phyloP scores from a whole-genome alignment of 2,888 invertebrate genomes.

The Bombylius discolor region DNA sequence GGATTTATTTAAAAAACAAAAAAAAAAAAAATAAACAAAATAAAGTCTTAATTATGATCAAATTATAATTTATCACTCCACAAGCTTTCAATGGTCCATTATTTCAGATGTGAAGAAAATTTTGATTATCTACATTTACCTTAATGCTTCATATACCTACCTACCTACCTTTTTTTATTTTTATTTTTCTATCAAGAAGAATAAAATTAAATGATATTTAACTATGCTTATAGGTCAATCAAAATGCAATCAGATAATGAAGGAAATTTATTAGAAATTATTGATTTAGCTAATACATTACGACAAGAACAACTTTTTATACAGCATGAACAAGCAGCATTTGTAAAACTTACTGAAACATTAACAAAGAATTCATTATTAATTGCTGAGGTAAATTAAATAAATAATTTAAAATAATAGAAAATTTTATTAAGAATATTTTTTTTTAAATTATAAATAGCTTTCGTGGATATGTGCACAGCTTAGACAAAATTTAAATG shows the following conservation, averaged over 20 bases:
- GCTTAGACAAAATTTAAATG: constrained; percentile 68
- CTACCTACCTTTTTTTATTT: no score
- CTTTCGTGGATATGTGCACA: constrained; percentile 80
- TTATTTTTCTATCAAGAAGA: no score
- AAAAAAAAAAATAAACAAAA: no score
- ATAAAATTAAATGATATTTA: no score
- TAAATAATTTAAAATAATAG: not conserved
- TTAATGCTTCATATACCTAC: no score
- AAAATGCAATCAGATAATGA: constrained; percentile 31
- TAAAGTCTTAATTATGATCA: no score
- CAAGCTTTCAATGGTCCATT: no score
- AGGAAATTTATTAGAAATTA: constrained; percentile 35
- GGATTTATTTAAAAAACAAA: no score
- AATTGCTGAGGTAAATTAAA: constrained; percentile 34
- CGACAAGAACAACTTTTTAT: constrained; percentile 70
- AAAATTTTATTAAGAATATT: not conserved
- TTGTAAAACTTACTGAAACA: constrained; percentile 63
- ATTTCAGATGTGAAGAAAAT: no score
- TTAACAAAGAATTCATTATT: constrained; percentile 45
- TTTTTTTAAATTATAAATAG: constrained; percentile 32
- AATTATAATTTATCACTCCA: no score
- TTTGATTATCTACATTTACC: no score
- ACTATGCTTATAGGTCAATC: not conserved
- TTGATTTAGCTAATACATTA: constrained; percentile 36
- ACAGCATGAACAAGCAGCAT: constrained; percentile 68